Base-by-base conservation (phyloP, 2,113 vertebrate genomes). In the Struthio camelus region DNA sequence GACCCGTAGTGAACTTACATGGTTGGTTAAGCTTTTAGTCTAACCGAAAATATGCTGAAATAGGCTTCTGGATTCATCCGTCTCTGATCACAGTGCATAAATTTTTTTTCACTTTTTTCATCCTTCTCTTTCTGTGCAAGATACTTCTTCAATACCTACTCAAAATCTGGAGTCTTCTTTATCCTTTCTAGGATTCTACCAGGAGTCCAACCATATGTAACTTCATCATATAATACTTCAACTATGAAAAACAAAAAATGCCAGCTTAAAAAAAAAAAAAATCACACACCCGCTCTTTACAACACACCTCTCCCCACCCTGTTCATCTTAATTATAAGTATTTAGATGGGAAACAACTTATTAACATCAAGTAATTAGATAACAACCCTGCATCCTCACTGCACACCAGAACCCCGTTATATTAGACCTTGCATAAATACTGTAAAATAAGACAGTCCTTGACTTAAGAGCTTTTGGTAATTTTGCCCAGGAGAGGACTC, bases 181-280 rank as follows among this genome's bases (percentile, higher is more conserved):
- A 85, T 85, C 87, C 70, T 95, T 94, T 90, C 84, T 83, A 94
- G 46, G 84, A 95, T 95, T 94, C 89, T 89, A 89, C 67, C n/a
- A 66, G 36, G 71, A 91, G 69, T 91, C 67, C 40, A 93, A 67
- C 89, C 67, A 66, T 58, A 42, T 80, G 82, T 85, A 93, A 67
- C 59, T 95, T 82, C 59, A 58, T 28, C 85, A 76, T 17, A 44
- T 88, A 96, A 97, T 77, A 91, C 69, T 96, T 90, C 83, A 93
- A 96, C 94, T 90, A 83, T 3, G 24, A 83, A 84, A 91, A 91
- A 81, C n/a, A 87, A 89, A 86, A 67, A 79, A 80, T 27, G 54
- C 36, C n/a, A 1, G 12, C 64, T 59, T 76, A 77, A 97, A 91
- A 46, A 71, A 51, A 53, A 36, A 72, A 54, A 48, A 93, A 95